Percentiles rank a stretch among this genome's conserved stretches.
These are phyloP conservation scores for Leptogaster cylindrica DNA, from an alignment of 2,888 invertebrate genomes.

Conservation along the genomic window DNA sequence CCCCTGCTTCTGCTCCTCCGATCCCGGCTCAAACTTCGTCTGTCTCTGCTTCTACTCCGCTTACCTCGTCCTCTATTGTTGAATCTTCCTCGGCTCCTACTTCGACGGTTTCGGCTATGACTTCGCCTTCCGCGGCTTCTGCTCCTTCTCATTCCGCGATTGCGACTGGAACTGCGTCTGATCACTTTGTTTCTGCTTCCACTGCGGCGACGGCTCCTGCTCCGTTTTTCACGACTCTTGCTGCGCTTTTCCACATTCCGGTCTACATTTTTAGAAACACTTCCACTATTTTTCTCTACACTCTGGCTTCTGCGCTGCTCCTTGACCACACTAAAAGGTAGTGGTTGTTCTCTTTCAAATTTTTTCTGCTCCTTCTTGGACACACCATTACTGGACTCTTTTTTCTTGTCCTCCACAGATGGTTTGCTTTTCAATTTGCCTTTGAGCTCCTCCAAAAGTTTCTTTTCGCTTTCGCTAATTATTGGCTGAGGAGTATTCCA, in stretches of 20 bases:
- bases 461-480: constrained; percentile 66
- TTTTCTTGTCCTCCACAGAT: constrained; percentile 49
- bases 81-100: constrained; percentile 47
- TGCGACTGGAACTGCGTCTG: constrained; percentile 35
- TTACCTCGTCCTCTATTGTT: constrained; percentile 44
- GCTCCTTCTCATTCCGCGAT: constrained; percentile 50
- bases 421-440: constrained; percentile 58
- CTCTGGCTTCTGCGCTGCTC: constrained; percentile 56
- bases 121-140: constrained; percentile 53
- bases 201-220: constrained; percentile 52
- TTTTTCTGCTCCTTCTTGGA: constrained; percentile 53
- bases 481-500: constrained; percentile 67
- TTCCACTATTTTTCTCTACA: constrained; percentile 54
- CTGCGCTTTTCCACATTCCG: constrained; percentile 26
- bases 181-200: constrained; percentile 49
- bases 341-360: constrained; percentile 54
- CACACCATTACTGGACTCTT: constrained; percentile 21
- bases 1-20: constrained; percentile 48
- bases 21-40: constrained; percentile 49
- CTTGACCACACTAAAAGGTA: constrained; percentile 56
- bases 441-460: constrained; percentile 64
- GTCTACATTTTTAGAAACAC: constrained; percentile 50
- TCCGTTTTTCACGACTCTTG: constrained; percentile 49
- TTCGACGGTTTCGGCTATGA: constrained; percentile 48
- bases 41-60: constrained; percentile 42